These are phyloP conservation scores for Anhinga anhinga DNA, from an alignment of 2,113 vertebrate genomes.

Conservation along the genomic window DNA sequence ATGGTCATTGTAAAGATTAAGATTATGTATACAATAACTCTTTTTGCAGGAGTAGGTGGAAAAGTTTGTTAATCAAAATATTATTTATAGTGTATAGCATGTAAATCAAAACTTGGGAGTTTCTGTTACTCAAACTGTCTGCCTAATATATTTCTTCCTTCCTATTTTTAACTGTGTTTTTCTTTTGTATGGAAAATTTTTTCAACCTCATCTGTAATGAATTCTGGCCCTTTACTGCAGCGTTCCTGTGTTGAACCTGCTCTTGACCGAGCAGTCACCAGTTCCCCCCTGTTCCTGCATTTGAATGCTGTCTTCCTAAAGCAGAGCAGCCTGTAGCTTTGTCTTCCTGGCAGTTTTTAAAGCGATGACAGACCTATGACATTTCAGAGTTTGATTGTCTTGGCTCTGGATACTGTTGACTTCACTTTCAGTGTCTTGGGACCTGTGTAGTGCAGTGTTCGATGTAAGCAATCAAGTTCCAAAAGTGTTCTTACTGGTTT, in stretches of 20 bases:
- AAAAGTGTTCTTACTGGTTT: not conserved
- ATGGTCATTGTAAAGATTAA: not conserved
- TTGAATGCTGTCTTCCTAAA: not conserved
- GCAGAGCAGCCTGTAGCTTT: not conserved
- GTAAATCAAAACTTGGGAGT: not conserved
- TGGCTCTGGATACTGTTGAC: not conserved
- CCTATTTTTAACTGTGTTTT: not conserved
- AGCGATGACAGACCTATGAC: not conserved
- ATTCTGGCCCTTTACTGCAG: not conserved
- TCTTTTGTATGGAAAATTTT: not conserved
- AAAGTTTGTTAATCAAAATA: not conserved
- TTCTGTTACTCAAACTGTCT: conserved; percentile 1
- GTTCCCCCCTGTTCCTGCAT: not conserved
- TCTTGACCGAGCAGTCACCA: not conserved
- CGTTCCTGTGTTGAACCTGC: not conserved
- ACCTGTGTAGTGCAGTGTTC: not conserved
- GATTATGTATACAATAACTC: not conserved
- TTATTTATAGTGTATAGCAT: not conserved
- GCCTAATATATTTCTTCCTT: not conserved
- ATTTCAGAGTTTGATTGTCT: not conserved
- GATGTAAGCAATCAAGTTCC: not conserved
- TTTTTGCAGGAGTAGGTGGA: not conserved
- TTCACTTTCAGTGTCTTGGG: not conserved
- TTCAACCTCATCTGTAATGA: not conserved
- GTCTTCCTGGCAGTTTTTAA: not conserved